Base-by-base conservation (phyloP, 2,888 invertebrate genomes). In the Andrena praecox region DNA sequence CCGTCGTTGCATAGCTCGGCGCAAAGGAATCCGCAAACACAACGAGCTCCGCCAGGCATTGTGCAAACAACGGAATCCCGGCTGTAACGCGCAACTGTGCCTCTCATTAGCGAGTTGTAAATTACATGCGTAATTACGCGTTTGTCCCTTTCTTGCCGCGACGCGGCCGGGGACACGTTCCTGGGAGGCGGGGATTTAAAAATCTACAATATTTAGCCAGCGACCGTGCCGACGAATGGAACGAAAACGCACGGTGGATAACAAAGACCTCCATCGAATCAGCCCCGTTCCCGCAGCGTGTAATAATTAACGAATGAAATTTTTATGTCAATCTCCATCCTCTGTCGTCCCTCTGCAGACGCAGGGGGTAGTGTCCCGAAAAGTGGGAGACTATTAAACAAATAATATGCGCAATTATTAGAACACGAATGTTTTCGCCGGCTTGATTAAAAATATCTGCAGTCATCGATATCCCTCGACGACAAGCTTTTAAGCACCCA, bases 1-100 rank as follows among this genome's bases (percentile, higher is more conserved):
- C 27, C 56, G 77, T 10, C 71, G 48, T 52, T 50, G 35, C 64
- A 29, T 48, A 31, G 59, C 79, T 79, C 56, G 48, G 78, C 63
- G 48, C 63, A 77, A 56, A 69, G 69, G 69, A 79, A 77, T 79
- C 35, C 79, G 59, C 69, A 79, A 77, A 77, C 77, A 70, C 77
- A 69, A 67, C 62, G 71, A 29, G 20, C n/a, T 29, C 48, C 71
- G 67, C 24, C 64, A 42, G 42, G 24, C 56, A 59, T 24, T 64
- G 24, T 20, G 35, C 78, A 78, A 80, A 80, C 67, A 73, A 16
- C 8, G 20, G 67, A 54, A 74, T 68, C 62, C 62, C 29, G 24
- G 59, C 54, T 42, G 66, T 52, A 73, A 67, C 75, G 62, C 27
- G 56, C 29, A 63, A 54, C 52, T 29, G 72, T 63, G 54, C 31